Evolutionary conservation across 2,113 vertebrate genomes (phyloP).

Genomic region (Oreochromis tanganicae): DNA sequence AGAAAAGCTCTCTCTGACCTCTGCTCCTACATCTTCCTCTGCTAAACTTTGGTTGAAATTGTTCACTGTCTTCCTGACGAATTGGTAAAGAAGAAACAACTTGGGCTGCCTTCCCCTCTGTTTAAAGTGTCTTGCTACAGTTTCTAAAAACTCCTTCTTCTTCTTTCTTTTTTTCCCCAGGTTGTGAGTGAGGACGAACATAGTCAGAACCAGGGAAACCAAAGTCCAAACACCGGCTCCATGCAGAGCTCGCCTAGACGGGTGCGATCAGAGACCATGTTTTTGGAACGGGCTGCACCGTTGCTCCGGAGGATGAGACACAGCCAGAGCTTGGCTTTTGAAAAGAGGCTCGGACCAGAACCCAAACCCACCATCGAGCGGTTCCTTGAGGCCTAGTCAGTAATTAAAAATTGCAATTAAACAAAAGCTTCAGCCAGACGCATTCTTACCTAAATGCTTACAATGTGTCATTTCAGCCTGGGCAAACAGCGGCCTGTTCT

Average conservation of each 20-base stretch:
- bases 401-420: background rate
- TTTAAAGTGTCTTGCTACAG: background rate
- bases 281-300: slow-evolving; percentile 83
- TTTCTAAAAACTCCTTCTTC: background rate
- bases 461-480: slow-evolving; percentile 69
- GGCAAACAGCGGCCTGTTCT: slow-evolving; percentile 83
- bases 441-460: background rate
- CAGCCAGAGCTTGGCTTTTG: slow-evolving; percentile 93
- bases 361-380: slow-evolving; percentile 92
- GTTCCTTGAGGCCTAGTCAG: slow-evolving; percentile 91
- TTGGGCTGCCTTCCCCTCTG: background rate
- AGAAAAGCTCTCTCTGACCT: background rate
- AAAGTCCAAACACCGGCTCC: slow-evolving; percentile 84
- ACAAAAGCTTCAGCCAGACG: background rate
- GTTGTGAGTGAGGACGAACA: slow-evolving; percentile 91
- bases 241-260: slow-evolving; percentile 87
- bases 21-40: background rate
- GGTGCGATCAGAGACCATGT: slow-evolving; percentile 90
- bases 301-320: slow-evolving; percentile 88
- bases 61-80: background rate
- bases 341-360: slow-evolving; percentile 89
- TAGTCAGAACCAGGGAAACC: slow-evolving; percentile 87
- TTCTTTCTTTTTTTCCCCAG: slow-evolving; percentile 47
- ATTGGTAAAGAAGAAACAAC: background rate
- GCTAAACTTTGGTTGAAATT: background rate